phyloP scores from a whole-genome alignment of 1,140 invertebrate genomes.

The Brachionus asplanchnoidis region DNA sequence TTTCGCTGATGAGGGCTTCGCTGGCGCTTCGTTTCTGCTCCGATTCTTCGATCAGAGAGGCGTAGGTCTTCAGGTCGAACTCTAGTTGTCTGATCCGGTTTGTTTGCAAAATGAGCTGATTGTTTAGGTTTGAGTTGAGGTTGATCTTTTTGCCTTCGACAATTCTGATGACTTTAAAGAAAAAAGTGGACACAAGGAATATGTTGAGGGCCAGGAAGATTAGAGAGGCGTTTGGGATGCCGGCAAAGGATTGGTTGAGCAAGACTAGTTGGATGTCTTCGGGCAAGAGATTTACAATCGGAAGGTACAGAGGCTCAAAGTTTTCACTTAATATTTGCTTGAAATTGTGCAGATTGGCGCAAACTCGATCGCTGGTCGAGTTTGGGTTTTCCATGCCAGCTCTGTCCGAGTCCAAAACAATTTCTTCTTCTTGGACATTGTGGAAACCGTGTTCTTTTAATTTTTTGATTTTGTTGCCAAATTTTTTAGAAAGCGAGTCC shows the following conservation, averaged over 20 bases:
- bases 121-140: background rate
- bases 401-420: background rate
- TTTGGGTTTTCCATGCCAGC: background rate
- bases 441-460: background rate
- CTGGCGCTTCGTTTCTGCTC: background rate
- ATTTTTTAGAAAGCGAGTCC: background rate
- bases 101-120: background rate
- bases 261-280: slow-evolving; percentile 13
- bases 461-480: background rate
- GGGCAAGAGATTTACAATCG: slow-evolving; percentile 11
- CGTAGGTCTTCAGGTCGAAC: background rate
- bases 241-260: background rate
- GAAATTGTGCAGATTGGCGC: background rate
- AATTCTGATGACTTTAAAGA: background rate
- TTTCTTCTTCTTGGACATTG: background rate
- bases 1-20: background rate
- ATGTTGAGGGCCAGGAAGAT: background rate
- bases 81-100: background rate
- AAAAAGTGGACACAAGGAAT: background rate
- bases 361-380: background rate
- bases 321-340: slow-evolving; percentile 16
- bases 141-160: slow-evolving; percentile 12
- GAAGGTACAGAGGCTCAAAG: slow-evolving; percentile 9
- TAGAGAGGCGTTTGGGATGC: background rate
- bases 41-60: background rate